Conservation (phyloP, 2,888 invertebrate genomes). For the Ophion costatus region DNA sequence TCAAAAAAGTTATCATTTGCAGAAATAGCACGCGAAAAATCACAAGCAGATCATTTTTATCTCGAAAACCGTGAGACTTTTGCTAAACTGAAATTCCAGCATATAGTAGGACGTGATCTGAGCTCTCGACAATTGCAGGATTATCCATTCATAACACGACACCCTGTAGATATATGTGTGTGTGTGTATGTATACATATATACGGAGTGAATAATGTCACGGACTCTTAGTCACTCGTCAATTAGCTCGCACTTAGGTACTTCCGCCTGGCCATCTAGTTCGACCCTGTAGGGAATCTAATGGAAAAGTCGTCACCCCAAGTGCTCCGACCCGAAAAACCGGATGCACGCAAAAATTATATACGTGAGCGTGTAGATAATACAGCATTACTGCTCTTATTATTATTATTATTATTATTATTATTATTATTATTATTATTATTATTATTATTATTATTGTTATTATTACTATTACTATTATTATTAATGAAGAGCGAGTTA, state of each 20-base stretch:
- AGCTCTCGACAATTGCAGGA: too few species aligned
- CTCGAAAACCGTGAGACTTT: too few species aligned
- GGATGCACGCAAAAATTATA: slow-evolving; percentile 2
- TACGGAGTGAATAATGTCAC: slow-evolving; percentile 2
- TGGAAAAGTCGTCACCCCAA: background rate
- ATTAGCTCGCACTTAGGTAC: slow-evolving; percentile 63
- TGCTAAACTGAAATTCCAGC: too few species aligned
- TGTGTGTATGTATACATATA: too few species aligned
- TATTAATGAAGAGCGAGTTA: background rate
- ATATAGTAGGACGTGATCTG: too few species aligned
- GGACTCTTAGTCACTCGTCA: slow-evolving; percentile 40
- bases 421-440: background rate
- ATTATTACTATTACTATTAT: background rate
- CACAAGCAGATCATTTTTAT: too few species aligned
- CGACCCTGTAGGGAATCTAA: slow-evolving; percentile 12
- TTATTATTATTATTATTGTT: background rate
- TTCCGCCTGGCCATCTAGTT: slow-evolving; percentile 35
- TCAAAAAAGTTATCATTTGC: too few species aligned
- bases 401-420: background rate
- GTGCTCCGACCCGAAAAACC: background rate
- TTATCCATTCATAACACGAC: too few species aligned
- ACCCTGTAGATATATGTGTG: too few species aligned
- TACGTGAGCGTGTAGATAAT: background rate
- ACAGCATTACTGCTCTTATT: background rate
- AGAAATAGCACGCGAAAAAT: too few species aligned